These are phyloP conservation scores for Aquatica leii DNA, from an alignment of 2,888 invertebrate genomes.

Conservation along the genomic window DNA sequence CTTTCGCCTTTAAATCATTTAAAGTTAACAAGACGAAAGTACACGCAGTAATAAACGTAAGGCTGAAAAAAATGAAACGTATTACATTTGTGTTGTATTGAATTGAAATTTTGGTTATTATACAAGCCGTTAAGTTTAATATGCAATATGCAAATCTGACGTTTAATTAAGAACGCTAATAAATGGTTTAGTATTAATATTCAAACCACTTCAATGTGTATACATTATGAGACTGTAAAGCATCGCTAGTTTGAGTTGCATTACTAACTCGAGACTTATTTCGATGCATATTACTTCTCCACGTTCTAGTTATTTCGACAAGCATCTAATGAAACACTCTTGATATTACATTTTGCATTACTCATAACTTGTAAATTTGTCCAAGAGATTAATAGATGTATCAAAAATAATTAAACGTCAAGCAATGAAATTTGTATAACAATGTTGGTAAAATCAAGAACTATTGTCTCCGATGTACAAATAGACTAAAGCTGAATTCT, in stretches of 20 bases:
- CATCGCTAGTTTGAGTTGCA: neutral
- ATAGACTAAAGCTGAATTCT: no score
- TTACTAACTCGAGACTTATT: neutral
- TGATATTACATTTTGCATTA: no score
- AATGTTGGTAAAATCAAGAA: no score
- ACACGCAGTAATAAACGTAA: neutral
- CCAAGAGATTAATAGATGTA: no score
- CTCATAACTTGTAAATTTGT: no score
- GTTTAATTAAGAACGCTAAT: constrained; percentile 30
- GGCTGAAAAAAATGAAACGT: neutral
- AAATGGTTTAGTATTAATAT: constrained; percentile 29
- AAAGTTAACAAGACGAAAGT: neutral
- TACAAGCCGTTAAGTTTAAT: neutral
- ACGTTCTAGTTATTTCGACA: constrained; percentile 2
- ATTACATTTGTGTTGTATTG: neutral
- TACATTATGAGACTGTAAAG: constrained; percentile 2
- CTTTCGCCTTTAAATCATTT: neutral
- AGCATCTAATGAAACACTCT: no score
- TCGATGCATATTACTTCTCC: constrained; percentile 4
- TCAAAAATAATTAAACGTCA: no score
- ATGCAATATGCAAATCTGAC: constrained; percentile 31
- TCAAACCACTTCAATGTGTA: constrained; percentile 15
- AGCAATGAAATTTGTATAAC: no score
- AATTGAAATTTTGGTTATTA: neutral
- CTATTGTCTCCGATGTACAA: no score